Evolutionary conservation across 2,113 vertebrate species (phyloP).

Genomic region (Syngnathus floridae): DNA sequence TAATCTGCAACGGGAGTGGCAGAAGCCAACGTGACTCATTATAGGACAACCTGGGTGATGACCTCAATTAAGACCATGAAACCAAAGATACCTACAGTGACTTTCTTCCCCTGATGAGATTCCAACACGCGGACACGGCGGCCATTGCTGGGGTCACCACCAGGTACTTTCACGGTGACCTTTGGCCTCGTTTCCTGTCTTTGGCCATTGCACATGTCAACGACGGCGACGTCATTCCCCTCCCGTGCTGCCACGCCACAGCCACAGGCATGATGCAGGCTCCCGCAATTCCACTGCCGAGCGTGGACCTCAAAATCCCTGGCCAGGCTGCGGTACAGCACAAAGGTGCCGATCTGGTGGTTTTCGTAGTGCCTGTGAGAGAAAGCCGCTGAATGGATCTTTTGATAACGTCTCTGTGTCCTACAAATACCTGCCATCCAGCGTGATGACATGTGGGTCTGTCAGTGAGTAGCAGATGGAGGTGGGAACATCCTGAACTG

Average conservation of each 20-base stretch:
- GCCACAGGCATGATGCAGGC: constrained; percentile 66
- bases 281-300: constrained; percentile 73
- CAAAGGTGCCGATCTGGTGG: constrained; percentile 70
- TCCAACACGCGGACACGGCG: constrained; percentile 66
- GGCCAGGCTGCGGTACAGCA: constrained; percentile 63
- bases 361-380: constrained; percentile 66
- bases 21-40: constrained; percentile 10
- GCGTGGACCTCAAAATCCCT: constrained; percentile 70
- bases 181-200: constrained; percentile 60
- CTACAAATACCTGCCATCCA: constrained; percentile 73
- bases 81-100: constrained; percentile 70
- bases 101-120: constrained; percentile 75
- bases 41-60: not conserved
- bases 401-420: not conserved
- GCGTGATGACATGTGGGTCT: constrained; percentile 75
- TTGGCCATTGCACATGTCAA: constrained; percentile 74
- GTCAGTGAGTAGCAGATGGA: constrained; percentile 75
- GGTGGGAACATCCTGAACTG: constrained; percentile 74
- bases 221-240: constrained; percentile 56
- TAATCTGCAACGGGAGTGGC: constrained; percentile 55
- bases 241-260: constrained; percentile 65
- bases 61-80: not conserved
- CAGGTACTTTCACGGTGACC: constrained; percentile 53
- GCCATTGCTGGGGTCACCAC: not conserved
- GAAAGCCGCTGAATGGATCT: not conserved